A percentile compares a stretch with the other conserved stretches of the same genome.
Evolutionary conservation across 2,797 vertebrate genomes (phyloP).

Genomic region (Erpetoichthys calabaricus): DNA sequence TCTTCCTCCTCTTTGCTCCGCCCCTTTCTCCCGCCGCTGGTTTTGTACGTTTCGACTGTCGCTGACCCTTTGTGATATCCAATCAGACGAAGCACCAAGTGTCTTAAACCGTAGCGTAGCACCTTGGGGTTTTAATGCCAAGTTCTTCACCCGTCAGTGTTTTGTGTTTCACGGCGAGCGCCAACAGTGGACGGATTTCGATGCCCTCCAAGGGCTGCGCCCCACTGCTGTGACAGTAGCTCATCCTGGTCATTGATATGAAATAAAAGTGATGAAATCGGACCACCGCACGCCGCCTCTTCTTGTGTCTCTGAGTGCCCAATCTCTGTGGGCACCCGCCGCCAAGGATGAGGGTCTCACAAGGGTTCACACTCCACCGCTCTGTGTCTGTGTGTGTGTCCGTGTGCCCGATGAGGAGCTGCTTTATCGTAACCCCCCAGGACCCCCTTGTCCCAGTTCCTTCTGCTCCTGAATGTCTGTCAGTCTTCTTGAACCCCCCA

Average conservation of each 20-base stretch:
- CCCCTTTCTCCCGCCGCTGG: slow-evolving; percentile 26
- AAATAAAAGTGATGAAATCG: slow-evolving; percentile 82
- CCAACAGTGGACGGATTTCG: too few species aligned
- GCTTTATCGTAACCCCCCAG: too few species aligned
- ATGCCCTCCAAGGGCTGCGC: slow-evolving; percentile 53
- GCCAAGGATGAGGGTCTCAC: too few species aligned
- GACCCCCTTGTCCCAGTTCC: too few species aligned
- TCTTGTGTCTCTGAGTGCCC: not conserved
- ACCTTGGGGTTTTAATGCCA: slow-evolving; percentile 76
- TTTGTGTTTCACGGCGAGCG: slow-evolving; percentile 50
- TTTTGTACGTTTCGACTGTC: slow-evolving; percentile 70
- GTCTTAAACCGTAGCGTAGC: slow-evolving; percentile 81
- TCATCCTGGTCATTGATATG: slow-evolving; percentile 66
- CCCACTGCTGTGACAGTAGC: slow-evolving; percentile 72
- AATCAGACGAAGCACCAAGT: slow-evolving; percentile 73
- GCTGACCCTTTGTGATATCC: slow-evolving; percentile 67
- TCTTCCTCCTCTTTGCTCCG: slow-evolving; percentile 6
- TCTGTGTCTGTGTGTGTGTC: too few species aligned
- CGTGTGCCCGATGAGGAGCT: too few species aligned
- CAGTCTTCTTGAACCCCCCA: too few species aligned
- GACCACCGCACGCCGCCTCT: slow-evolving; percentile 2
- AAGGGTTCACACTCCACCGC: too few species aligned
- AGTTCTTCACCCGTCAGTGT: slow-evolving; percentile 71
- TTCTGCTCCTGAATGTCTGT: too few species aligned
- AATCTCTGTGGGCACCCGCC: too few species aligned